Evolutionary conservation across 1,140 invertebrate genomes (phyloP), one percentile per base, ranked within the genome.

Genomic region (Antheraea pernyi): DNA sequence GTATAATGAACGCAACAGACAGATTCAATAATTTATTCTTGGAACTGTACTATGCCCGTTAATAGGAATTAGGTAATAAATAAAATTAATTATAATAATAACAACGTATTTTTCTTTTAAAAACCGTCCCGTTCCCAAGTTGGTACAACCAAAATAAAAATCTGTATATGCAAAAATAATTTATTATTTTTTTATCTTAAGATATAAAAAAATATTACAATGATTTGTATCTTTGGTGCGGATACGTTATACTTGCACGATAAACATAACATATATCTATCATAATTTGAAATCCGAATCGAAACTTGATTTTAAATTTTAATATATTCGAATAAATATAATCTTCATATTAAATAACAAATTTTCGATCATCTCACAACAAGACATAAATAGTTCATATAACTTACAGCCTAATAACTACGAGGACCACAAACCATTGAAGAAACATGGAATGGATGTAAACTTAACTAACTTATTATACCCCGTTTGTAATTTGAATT

Each of bases 51-150:
- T 89, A 86, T 89, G 87, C 86, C 86, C 83, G 83, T 87, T 84
- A 78, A 89, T 89, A 89, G 86, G 83, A 84, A 84, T 83, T 91
- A 91, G 85, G 84, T 91, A 91, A 89, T 89, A 91, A 89, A 89
- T 89, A 90, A 90, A 89, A 90, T 85, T 88, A 89, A 89, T 90
- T 85, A 88, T 90, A 89, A 73, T 83, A 81, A 73, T 64, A 71
- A n/a, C n/a, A n/a, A n/a, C n/a, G 11, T 60, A 76, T 76, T 71
- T 75, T 68, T 84, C 81, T 70, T 62, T 19, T 53, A 0, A 16
- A 16, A 53, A 13, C 46, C 46, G 13, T 16, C 16, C 46, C 46
- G 5, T 16, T 53, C 46, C 46, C 16, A 11, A 42, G 9, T 53
- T 16, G 13, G 5, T 13, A 53, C 13, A 53, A 53, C 2, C 0